phyloP scores from a whole-genome alignment of 2,888 invertebrate species.

The Cheilosia urbana region DNA sequence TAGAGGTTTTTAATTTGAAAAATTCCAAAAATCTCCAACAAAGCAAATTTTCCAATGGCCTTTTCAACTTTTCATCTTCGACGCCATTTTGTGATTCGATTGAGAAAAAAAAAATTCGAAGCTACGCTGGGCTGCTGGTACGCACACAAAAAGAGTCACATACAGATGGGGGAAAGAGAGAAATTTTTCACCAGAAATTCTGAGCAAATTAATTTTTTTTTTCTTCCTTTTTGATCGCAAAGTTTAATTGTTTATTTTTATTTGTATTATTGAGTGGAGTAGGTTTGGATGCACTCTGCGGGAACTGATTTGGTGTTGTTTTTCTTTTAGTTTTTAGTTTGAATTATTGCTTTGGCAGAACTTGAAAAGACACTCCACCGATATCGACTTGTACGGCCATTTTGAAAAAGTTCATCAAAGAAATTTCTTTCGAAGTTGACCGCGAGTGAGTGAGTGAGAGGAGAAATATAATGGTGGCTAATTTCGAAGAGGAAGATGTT shows the following conservation, averaged over 20 bases:
- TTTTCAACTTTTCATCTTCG: constrained; percentile 69
- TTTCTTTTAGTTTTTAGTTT: constrained; percentile 49
- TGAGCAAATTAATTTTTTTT: constrained; percentile 7
- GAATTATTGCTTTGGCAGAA: constrained; percentile 44
- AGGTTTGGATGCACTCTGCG: constrained; percentile 37
- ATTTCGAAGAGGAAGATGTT: constrained; percentile 44
- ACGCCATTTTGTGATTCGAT: constrained; percentile 74
- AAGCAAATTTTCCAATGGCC: constrained; percentile 68
- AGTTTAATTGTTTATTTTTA: constrained; percentile 6
- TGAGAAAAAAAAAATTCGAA: constrained; percentile 63
- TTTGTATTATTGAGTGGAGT: background rate
- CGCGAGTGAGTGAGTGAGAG: constrained; percentile 39
- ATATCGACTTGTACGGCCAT: constrained; percentile 74
- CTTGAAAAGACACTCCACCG: constrained; percentile 56
- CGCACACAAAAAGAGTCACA: constrained; percentile 44
- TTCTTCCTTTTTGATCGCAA: background rate
- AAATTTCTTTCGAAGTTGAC: constrained; percentile 56
- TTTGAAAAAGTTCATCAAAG: constrained; percentile 51
- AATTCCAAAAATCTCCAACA: constrained; percentile 73
- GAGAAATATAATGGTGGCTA: background rate
- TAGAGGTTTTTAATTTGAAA: constrained; percentile 62
- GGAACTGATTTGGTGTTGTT: constrained; percentile 31
- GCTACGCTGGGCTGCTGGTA: constrained; percentile 55
- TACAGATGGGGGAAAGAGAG: constrained; percentile 22
- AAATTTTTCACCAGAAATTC: constrained; percentile 36